Conservation (phyloP, 2,888 invertebrate species). For the Octodonta nipae region DNA sequence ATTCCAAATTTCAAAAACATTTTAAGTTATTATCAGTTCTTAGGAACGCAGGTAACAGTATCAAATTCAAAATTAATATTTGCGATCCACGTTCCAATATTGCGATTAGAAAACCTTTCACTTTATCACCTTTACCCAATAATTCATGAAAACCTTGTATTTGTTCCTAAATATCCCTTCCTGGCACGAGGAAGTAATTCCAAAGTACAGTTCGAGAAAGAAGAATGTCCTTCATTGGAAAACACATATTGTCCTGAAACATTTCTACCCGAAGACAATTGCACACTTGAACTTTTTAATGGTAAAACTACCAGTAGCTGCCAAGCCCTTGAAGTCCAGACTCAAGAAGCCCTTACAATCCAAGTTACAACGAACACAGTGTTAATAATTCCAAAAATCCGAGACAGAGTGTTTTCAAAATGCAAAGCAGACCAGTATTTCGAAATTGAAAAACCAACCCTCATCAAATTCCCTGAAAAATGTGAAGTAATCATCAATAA, state of each 20-base stretch:
- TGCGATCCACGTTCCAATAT: too few relatives aligned
- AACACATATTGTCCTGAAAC: background rate
- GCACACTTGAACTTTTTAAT: slow-evolving; percentile 2
- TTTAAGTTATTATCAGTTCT: too few relatives aligned
- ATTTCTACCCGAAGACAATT: background rate
- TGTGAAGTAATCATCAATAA: background rate
- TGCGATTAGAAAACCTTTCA: too few relatives aligned
- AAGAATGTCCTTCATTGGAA: slow-evolving; percentile 1
- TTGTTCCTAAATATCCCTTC: slow-evolving; percentile 2
- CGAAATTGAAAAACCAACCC: slow-evolving; percentile 4
- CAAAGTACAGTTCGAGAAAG: slow-evolving; percentile 3
- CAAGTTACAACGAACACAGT: slow-evolving; percentile 3
- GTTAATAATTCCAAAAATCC: background rate
- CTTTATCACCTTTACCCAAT: too few relatives aligned
- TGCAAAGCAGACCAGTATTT: slow-evolving; percentile 4
- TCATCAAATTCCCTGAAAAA: slow-evolving; percentile 6
- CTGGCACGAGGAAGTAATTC: slow-evolving; percentile 3
- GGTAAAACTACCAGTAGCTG: background rate
- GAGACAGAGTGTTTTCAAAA: slow-evolving; percentile 1
- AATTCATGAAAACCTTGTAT: too few relatives aligned
- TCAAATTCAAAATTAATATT: too few relatives aligned
- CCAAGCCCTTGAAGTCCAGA: background rate
- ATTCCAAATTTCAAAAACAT: too few relatives aligned
- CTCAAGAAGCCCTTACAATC: background rate
- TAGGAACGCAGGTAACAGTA: too few relatives aligned